phyloP scores from a whole-genome alignment of 2,113 vertebrate species.

The Grantiella picta region DNA sequence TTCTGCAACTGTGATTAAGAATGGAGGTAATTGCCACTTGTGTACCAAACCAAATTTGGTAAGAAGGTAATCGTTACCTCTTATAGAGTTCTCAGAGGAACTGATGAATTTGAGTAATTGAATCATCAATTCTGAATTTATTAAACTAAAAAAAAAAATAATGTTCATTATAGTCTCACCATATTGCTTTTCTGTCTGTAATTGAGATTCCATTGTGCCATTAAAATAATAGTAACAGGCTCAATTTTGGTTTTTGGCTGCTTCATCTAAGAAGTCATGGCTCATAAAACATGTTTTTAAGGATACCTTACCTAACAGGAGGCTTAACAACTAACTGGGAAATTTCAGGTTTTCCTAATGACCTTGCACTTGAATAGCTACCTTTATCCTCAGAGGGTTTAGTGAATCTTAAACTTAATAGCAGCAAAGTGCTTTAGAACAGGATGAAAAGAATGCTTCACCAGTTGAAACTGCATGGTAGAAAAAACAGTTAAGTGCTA shows the following conservation, averaged over 20 bases:
- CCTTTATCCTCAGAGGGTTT: neutral
- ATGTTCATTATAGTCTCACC: neutral
- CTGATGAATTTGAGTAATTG: neutral
- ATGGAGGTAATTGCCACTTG: neutral
- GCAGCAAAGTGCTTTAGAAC: neutral
- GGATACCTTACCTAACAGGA: neutral
- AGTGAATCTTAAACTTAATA: conserved; percentile 9
- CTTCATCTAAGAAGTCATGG: neutral
- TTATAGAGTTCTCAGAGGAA: neutral
- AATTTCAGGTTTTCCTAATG: neutral
- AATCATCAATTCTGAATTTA: neutral
- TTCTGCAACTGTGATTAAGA: neutral
- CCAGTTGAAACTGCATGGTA: neutral
- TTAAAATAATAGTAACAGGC: neutral
- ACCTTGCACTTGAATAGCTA: neutral
- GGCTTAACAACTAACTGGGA: neutral
- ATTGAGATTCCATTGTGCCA: neutral
- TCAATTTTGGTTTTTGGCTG: neutral
- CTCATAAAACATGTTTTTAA: neutral
- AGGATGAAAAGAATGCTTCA: neutral
- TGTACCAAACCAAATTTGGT: neutral
- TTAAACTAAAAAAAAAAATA: neutral
- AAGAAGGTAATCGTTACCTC: neutral
- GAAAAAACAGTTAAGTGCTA: neutral
- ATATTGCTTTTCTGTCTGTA: neutral